Evolutionary conservation across 2,113 vertebrate species (phyloP), one percentile per base, ranked within the genome.

Genomic region (Caranx ignobilis): DNA sequence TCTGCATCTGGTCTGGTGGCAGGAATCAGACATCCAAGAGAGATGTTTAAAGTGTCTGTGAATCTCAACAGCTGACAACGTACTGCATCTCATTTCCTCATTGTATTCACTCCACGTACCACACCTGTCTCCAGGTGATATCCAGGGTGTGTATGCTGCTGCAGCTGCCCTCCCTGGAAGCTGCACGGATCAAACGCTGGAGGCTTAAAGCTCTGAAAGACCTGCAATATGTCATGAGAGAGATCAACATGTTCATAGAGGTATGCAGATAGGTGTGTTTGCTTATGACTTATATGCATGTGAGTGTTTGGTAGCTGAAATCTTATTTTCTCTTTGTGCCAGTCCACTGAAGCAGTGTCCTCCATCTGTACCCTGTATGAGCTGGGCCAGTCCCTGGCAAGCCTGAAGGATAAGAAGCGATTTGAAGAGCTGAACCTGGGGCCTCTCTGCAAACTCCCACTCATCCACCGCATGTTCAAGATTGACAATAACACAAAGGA

Each of bases 401-500:
- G 79, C 15, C 89, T 96, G 50, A 95, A 96, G 88, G 82, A 94
- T 91, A 96, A 95, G 90, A 94, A 93, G 65, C 92, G 37, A 39
- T 96, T 92, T 15, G 94, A 95, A 18, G 95, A 96, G 77, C 92
- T 96, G 39, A 90, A 93, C 80, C 82, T 96, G 19, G 95, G 95
- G 11, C 95, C 95, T 2, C 93, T 96, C 55, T 96, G 95, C 89
- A 95, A 94, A 77, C 80, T 95, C 3, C 95, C 95, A 0, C n/a
- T 94, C 1, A 66, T 96, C 69, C 92, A 94, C 73, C 91, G 88
- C 82, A 80, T 96, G 78, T 96, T 96, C 75, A 93, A 87, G 90
- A 92, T 95, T 0, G 91, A 94, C 77, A 68, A 82, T 43, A 90
- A 90, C 77, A 94, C 93, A 1, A 95, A 91, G 79, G 95, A 96